Percentiles rank a stretch among this genome's conserved stretches.
Evolutionary conservation across 2,797 vertebrate genomes (phyloP).

Genomic region (Scyliorhinus canicula): DNA sequence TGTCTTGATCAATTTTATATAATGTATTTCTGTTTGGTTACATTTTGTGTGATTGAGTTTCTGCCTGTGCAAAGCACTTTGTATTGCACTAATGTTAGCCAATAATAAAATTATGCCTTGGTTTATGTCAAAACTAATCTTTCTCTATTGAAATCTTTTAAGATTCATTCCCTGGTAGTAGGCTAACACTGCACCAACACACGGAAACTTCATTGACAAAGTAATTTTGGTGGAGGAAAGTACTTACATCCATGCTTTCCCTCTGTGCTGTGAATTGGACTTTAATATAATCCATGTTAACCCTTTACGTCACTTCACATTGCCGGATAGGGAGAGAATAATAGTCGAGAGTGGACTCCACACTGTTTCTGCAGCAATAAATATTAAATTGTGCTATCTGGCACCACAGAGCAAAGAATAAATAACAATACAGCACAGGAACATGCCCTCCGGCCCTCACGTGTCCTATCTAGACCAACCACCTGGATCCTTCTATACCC

Average conservation of each 20-base stretch:
- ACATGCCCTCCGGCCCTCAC: too few species aligned
- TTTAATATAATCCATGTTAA: not conserved
- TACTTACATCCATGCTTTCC: not conserved
- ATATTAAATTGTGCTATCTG: not conserved
- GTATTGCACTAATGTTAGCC: constrained; percentile 44
- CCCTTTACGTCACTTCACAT: not conserved
- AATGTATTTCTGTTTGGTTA: constrained; percentile 41
- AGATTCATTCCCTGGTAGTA: not conserved
- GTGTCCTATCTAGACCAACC: too few species aligned
- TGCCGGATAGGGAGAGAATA: not conserved
- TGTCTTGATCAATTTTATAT: constrained; percentile 50
- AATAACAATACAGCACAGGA: too few species aligned
- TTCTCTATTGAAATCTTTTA: constrained; percentile 32
- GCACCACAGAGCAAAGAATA: not conserved
- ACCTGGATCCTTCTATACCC: too few species aligned
- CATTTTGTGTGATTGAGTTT: constrained; percentile 47
- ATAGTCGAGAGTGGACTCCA: not conserved
- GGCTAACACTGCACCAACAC: not conserved
- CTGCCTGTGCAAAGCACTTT: constrained; percentile 44
- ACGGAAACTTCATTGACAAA: constrained; percentile 22
- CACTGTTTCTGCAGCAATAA: not conserved
- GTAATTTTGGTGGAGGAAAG: not conserved
- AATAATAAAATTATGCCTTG: constrained; percentile 45
- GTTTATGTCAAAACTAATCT: constrained; percentile 40
- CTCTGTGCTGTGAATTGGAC: constrained; percentile 3